Base-by-base conservation (phyloP, 2,113 vertebrate genomes). In the Siniperca chuatsi region DNA sequence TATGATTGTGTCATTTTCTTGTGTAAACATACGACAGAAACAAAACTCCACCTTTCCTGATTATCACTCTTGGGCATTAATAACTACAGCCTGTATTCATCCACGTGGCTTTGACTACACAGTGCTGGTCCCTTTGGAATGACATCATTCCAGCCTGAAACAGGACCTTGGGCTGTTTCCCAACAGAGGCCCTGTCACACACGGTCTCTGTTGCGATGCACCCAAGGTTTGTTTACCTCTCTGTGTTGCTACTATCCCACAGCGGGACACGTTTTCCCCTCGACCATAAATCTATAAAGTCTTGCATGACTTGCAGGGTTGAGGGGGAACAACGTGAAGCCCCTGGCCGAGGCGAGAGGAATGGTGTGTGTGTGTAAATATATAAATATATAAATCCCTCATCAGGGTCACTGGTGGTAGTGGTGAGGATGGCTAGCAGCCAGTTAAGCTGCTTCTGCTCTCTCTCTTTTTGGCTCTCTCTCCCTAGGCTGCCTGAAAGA, bases 301-400 rank as follows among this genome's bases (percentile, higher is more conserved):
- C 66, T 69, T 64, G 75, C 75, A 16, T 81, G 90, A 89, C 84
- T 87, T 82, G 70, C 42, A 57, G 61, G 57, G 78, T 66, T 0
- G 42, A 66, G 37, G 79, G 57, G 64, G 55, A 72, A 70, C 3
- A 65, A 82, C 55, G 40, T 48, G 58, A 78, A 84, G 65, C 61
- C 74, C 25, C 50, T 6, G n/a, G 76, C 81, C 21, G 67, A 84
- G 80, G 82, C 35, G 48, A 89, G 78, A 46, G 78, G 50, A 87
- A 79, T 61, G 64, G 67, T 48, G 78, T 68, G 87, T 87, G 82
- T 87, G 87, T 80, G 78, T 92, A 89, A 88, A 93, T 86, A 83
- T 84, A 87, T 90, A 91, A 92, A 92, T 81, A 88, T 86, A 90
- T 93, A 90, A 91, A 93, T 93, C 92, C 70, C 76, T 91, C 82